Conservation (phyloP, 2,888 invertebrate species). For the Agrenia bidenticulata region DNA sequence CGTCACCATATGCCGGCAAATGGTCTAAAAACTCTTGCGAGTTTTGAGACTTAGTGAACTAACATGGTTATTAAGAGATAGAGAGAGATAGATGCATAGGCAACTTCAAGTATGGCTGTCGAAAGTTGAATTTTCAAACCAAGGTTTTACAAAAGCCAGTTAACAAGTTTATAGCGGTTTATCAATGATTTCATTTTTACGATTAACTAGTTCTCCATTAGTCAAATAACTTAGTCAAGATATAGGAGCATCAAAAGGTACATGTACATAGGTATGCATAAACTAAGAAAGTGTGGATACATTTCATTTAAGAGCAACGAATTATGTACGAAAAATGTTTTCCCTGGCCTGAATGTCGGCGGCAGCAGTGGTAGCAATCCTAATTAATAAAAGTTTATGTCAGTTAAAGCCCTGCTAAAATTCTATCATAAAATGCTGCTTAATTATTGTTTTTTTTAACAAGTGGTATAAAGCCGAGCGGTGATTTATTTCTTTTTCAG, state of each 20-base stretch:
- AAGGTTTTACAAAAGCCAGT: too few species aligned
- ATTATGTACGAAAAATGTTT: too few species aligned
- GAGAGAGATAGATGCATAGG: conserved; percentile 2
- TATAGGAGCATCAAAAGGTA: too few species aligned
- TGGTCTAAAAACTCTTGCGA: neutral
- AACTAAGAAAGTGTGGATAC: too few species aligned
- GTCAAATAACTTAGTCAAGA: too few species aligned
- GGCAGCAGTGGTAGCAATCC: too few species aligned
- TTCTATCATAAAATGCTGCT: neutral
- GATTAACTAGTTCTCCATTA: neutral
- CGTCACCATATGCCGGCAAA: conserved; percentile 12
- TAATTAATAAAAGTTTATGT: neutral
- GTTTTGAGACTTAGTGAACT: too few species aligned
- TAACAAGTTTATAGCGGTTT: neutral
- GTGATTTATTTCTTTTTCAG: conserved; percentile 86
- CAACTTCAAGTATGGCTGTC: conserved; percentile 6
- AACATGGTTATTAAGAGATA: too few species aligned
- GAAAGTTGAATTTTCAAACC: neutral
- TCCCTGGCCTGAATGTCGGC: too few species aligned
- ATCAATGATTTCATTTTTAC: neutral
- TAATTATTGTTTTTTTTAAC: conserved; percentile 3
- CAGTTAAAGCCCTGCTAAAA: conserved; percentile 20
- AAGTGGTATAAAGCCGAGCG: conserved; percentile 12
- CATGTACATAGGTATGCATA: too few species aligned
- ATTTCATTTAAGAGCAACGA: too few species aligned